Conservation (phyloP, 2,113 vertebrate genomes). For the Malurus elegans region DNA sequence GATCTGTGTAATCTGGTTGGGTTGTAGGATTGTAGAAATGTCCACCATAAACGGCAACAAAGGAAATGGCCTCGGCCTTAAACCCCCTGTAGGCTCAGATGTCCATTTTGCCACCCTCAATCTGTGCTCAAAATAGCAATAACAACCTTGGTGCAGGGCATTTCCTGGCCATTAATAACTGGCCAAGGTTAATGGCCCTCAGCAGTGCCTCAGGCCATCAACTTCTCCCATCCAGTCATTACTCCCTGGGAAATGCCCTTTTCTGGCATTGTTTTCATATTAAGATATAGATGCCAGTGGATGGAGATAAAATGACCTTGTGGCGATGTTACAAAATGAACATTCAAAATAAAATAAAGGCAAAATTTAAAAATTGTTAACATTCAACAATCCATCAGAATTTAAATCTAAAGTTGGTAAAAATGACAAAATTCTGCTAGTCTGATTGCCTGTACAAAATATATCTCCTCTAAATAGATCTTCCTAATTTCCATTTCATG, state of each 20-base stretch:
- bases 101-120: not conserved
- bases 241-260: constrained; percentile 49
- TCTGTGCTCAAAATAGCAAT: constrained; percentile 45
- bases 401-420: not conserved
- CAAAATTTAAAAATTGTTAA: not conserved
- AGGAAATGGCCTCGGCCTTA: not conserved
- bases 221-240: constrained; percentile 53
- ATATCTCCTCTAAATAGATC: not conserved
- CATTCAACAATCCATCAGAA: not conserved
- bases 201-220: constrained; percentile 58
- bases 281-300: not conserved
- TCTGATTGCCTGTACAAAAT: not conserved
- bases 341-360: not conserved
- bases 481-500: not conserved
- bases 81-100: not conserved
- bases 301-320: not conserved
- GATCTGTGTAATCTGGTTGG: not conserved
- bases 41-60: not conserved
- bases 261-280: constrained; percentile 37
- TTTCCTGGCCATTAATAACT: constrained; percentile 41
- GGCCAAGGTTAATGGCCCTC: constrained; percentile 46
- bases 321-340: not conserved
- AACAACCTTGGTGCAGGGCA: constrained; percentile 50
- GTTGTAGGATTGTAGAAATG: not conserved
- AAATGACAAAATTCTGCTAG: not conserved